These are phyloP conservation scores for Diadema setosum DNA, from an alignment of 35 echinoderm and acorn worm species.

Conservation along the genomic window DNA sequence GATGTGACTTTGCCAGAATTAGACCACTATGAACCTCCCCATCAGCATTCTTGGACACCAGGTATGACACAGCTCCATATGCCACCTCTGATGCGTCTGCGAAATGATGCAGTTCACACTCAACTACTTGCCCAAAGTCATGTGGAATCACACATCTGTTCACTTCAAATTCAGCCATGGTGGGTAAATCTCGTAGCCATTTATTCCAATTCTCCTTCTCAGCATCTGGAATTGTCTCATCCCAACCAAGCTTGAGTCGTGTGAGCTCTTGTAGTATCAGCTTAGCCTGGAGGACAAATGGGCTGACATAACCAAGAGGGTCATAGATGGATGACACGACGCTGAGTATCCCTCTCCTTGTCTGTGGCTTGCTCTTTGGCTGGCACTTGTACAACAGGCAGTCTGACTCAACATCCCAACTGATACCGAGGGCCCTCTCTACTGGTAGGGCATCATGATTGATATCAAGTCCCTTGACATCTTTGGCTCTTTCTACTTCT, in stretches of 20 bases:
- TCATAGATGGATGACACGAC: conserved; percentile 30
- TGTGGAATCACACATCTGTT: conserved; percentile 14
- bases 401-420: conserved; percentile 33
- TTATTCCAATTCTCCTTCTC: background rate
- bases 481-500: background rate
- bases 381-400: background rate
- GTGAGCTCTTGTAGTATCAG: conserved; percentile 28
- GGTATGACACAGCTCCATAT: conserved; percentile 34
- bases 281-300: background rate
- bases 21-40: background rate
- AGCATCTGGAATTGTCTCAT: background rate
- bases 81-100: conserved; percentile 40
- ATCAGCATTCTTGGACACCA: background rate
- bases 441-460: conserved; percentile 4
- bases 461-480: background rate
- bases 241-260: conserved; percentile 16
- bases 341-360: conserved; percentile 40
- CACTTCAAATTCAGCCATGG: background rate
- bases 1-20: background rate
- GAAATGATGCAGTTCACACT: conserved; percentile 18
- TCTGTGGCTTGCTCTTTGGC: conserved; percentile 18
- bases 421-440: conserved; percentile 19
- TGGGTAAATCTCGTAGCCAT: conserved; percentile 11
- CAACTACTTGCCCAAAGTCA: background rate
- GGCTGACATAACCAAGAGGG: conserved; percentile 10